Conservation (phyloP, 1,140 invertebrate species). For the Pinna nobilis region DNA sequence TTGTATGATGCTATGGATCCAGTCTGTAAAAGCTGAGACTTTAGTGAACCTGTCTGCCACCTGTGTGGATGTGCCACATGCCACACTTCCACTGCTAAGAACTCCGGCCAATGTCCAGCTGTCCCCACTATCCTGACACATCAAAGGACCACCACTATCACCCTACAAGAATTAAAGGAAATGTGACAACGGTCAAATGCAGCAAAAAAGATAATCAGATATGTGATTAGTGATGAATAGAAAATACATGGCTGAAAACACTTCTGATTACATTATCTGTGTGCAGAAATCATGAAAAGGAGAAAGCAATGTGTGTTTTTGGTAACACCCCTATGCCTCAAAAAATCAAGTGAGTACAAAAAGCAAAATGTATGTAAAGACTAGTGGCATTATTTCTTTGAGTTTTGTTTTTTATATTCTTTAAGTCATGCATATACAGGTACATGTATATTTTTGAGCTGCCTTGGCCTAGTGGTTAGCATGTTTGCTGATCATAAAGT, state of each 20-base stretch:
- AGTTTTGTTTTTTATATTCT: too few relatives aligned
- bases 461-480: too few relatives aligned
- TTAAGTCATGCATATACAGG: too few relatives aligned
- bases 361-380: too few relatives aligned
- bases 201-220: not conserved
- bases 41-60: conserved; percentile 32
- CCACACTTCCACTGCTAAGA: conserved; percentile 46
- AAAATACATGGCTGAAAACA: not conserved
- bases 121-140: conserved; percentile 79
- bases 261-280: not conserved
- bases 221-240: not conserved
- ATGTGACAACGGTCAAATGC: not conserved
- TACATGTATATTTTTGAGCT: too few relatives aligned
- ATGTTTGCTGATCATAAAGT: too few relatives aligned
- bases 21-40: conserved; percentile 12
- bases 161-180: conserved; percentile 79
- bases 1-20: conserved; percentile 23
- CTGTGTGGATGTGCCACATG: conserved; percentile 31
- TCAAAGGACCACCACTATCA: conserved; percentile 88
- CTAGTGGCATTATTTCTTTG: too few relatives aligned
- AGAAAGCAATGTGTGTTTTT: too few relatives aligned
- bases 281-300: too few relatives aligned
- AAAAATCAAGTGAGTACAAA: too few relatives aligned
- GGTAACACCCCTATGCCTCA: too few relatives aligned
- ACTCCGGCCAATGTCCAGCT: conserved; percentile 75